Base-by-base conservation (phyloP, 2,888 invertebrate species). In the Conus canariensis region DNA sequence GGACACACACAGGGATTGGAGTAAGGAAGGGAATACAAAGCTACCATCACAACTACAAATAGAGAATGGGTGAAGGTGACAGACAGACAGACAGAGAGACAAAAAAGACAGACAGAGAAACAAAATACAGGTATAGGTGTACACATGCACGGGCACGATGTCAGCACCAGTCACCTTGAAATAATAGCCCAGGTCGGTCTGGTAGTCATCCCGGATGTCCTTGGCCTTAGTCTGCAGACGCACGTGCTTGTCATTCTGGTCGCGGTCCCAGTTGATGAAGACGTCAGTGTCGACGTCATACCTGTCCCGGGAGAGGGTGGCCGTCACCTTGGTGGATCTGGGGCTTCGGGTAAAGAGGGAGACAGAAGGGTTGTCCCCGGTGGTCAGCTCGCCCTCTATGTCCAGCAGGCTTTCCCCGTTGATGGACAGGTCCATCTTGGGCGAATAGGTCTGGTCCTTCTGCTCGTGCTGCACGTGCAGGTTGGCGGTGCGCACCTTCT, bases 251-350 rank as follows among this genome's bases (percentile, higher is more conserved):
- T 93, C 91, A 4, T 85, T 45, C 7, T 93, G 91, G 30, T 91
- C 88, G 64, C 94, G 91, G 89, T 92, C 92, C 96, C 95, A 96
- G 93, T 95, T 95, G 70, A 95, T 88, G 30, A 90, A 91, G 12
- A 94, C 85, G 56, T 94, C 94, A 14, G 90, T 93, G 58, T 92
- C 92, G 30, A 92, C 91, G 80, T 92, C 93, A 70, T 93, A 91
- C 14, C 92, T 92, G 82, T 93, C 91, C 59, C 92, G 92, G 58
- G 90, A 88, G 45, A 91, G 90, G 30, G 87, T 92, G 25, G 93
- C 91, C 10, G 90, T 92, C 83, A 92, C 92, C 88, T 93, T 92
- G 93, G 94, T 93, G 60, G 92, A 92, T 89, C 92, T 88, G 85
- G 95, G 95, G 19, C 92, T 91, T 70, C 92, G 91, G 85, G 94